Percentiles rank a stretch among this genome's conserved stretches.
Evolutionary conservation across 2,113 vertebrate species (phyloP).

Genomic region (Podilymbus podiceps): DNA sequence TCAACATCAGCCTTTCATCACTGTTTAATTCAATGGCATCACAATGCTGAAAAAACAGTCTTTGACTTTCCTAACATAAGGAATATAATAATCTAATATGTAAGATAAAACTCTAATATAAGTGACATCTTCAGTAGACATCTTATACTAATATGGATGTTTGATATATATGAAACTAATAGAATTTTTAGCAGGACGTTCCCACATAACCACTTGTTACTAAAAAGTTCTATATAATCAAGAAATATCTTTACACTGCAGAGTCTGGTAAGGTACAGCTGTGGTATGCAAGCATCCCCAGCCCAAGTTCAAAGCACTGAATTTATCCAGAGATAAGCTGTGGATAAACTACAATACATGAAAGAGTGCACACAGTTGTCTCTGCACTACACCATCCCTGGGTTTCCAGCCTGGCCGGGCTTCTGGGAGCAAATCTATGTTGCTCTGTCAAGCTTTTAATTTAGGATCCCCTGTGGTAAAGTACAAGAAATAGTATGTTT

Average conservation of each 20-base stretch:
- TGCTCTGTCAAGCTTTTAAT: neutral
- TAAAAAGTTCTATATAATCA: neutral
- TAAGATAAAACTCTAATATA: neutral
- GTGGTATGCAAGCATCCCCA: neutral
- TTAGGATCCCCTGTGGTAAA: neutral
- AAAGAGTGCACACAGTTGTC: fast-evolving
- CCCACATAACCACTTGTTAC: neutral
- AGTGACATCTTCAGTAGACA: neutral
- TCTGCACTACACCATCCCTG: neutral
- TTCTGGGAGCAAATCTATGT: neutral
- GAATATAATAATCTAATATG: neutral
- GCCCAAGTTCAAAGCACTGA: neutral
- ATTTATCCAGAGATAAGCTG: neutral
- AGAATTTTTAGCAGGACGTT: neutral
- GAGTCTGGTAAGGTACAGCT: neutral
- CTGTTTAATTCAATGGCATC: neutral
- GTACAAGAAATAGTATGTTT: neutral
- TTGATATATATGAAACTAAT: neutral
- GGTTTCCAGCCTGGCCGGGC: neutral
- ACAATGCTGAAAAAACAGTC: neutral
- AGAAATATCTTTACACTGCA: neutral
- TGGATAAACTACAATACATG: fast-evolving
- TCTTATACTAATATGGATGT: neutral
- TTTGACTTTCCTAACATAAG: neutral
- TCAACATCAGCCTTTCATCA: neutral